Evolutionary conservation across 2,113 vertebrate genomes (phyloP).

Genomic region (Dolichallabes microphthalmus): DNA sequence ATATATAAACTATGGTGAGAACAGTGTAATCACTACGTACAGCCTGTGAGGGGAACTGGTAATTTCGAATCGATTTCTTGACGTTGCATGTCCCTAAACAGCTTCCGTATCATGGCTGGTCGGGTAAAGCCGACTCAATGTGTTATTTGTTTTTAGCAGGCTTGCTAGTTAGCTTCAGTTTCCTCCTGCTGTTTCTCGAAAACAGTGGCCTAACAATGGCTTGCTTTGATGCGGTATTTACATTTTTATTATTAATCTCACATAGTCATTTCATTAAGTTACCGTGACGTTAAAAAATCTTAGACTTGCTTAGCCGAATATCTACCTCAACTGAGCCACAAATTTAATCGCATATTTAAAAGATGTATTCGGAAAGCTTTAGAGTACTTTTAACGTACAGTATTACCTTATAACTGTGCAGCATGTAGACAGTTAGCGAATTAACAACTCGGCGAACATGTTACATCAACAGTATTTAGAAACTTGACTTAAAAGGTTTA

Average conservation of each 20-base stretch:
- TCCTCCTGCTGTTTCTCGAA: background rate
- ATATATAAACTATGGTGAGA: too few relatives aligned
- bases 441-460: background rate
- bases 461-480: background rate
- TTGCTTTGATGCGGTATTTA: background rate
- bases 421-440: background rate
- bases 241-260: background rate
- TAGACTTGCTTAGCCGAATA: background rate
- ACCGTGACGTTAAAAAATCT: background rate
- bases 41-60: background rate
- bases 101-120: conserved; percentile 12
- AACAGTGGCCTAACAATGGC: conserved; percentile 23
- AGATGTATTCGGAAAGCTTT: background rate
- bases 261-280: background rate
- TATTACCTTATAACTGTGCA: background rate
- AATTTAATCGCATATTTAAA: background rate
- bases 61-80: conserved; percentile 17
- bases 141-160: conserved; percentile 48
- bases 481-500: background rate
- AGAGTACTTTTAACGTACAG: background rate
- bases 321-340: background rate
- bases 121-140: background rate
- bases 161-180: conserved; percentile 14
- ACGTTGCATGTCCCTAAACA: background rate
- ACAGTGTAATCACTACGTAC: background rate